These are phyloP conservation scores for Synanthedon formicaeformis DNA, from an alignment of 2,888 invertebrate species.

Conservation along the genomic window DNA sequence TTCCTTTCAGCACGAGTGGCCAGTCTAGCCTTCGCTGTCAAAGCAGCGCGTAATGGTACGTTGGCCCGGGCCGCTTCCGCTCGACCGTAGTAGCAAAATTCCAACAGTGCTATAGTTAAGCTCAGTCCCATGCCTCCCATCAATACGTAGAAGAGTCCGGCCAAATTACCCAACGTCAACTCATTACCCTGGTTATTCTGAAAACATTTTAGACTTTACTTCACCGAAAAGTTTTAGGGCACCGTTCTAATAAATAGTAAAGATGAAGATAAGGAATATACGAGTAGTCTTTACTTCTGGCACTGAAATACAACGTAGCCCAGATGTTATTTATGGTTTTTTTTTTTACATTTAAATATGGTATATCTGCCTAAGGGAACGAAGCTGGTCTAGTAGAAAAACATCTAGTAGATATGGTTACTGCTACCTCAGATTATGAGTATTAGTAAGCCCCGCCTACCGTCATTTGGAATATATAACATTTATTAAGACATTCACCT, in stretches of 20 bases:
- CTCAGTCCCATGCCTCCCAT: slow-evolving; percentile 92
- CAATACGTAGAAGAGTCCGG: slow-evolving; percentile 97
- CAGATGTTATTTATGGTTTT: too few relatives aligned
- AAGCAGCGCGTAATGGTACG: slow-evolving; percentile 84
- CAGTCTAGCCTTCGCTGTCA: slow-evolving; percentile 86
- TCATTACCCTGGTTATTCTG: slow-evolving; percentile 83
- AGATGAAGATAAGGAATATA: too few relatives aligned
- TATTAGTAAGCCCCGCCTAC: too few relatives aligned
- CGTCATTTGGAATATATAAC: too few relatives aligned
- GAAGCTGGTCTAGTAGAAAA: too few relatives aligned
- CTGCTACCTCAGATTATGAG: too few relatives aligned
- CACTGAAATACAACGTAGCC: too few relatives aligned
- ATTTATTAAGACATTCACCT: slow-evolving; percentile 3
- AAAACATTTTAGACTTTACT: slow-evolving; percentile 7
- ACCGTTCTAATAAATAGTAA: background rate
- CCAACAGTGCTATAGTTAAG: slow-evolving; percentile 89
- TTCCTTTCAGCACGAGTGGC: slow-evolving; percentile 63
- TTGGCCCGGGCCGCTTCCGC: slow-evolving; percentile 82
- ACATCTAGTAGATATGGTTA: too few relatives aligned
- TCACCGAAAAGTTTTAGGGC: too few relatives aligned
- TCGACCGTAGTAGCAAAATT: slow-evolving; percentile 93
- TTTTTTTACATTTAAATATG: too few relatives aligned
- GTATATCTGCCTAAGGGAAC: too few relatives aligned
- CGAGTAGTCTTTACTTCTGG: too few relatives aligned
- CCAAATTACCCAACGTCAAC: slow-evolving; percentile 93